Evolutionary conservation across 1,140 invertebrate genomes (phyloP), one percentile per base, ranked within the genome.

Genomic region (Leptinotarsa undecemlineata): DNA sequence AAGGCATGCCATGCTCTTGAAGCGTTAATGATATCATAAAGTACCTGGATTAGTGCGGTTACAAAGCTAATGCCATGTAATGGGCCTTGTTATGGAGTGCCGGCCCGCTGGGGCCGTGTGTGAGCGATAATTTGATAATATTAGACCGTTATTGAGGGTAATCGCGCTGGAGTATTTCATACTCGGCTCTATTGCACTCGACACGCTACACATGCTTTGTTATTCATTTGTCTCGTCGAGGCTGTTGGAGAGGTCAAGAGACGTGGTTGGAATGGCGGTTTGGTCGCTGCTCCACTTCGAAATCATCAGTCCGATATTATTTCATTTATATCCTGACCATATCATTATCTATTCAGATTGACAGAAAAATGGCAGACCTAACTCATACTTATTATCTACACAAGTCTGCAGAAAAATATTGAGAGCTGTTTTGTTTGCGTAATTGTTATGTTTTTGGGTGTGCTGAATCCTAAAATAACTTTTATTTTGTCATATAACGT

Each of bases 1-100:
- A 81, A 78, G 80, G 77, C 78, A 81, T 77, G 80, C 75, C 64
- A 81, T 75, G 76, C 74, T 73, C 74, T 68, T 73, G 73, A 78
- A 77, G 77, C 80, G 76, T 80, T 81, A 81, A 81, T 81, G 76
- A 75, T 77, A 78, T 74, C 75, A 77, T 81, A 81, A 81, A 81
- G 75, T 80, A 81, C 80, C 80, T 81, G 80, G 80, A 79, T 81
- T 81, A 81, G 71, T 78, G 77, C 70, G 80, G 75, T 81, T 81
- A 81, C 80, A 81, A 81, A 81, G 77, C 77, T 81, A 81, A 81
- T 81, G 76, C 80, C 80, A 74, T 81, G 80, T 81, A 81, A 81
- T 81, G 80, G 77, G 73, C 66, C 75, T 78, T 76, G 77, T 81
- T 81, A 81, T 81, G 73, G 78, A 76, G 78, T 78, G 81, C 77